Percentiles rank a stretch among this genome's conserved stretches.
These are phyloP conservation scores for Sandelia bainsii DNA, from an alignment of 2,797 vertebrate genomes.

Conservation along the genomic window DNA sequence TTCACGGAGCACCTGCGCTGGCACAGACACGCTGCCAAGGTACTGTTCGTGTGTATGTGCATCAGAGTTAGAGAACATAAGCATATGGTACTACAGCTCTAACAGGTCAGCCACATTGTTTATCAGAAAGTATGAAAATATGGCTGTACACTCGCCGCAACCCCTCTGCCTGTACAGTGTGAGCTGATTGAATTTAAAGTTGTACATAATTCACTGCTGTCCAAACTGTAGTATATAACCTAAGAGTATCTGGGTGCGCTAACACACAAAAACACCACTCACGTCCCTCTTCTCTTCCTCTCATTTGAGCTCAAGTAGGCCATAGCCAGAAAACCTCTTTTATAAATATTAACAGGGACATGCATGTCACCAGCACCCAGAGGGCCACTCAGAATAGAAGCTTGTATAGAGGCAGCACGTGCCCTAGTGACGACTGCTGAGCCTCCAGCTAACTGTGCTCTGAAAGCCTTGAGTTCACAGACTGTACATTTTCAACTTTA, in stretches of 20 bases:
- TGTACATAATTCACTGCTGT: constrained; percentile 31
- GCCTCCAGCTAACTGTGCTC: constrained; percentile 58
- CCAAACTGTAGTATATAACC: constrained; percentile 34
- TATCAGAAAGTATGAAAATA: constrained; percentile 37
- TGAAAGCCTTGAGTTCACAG: constrained; percentile 45
- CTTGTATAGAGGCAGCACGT: constrained; percentile 65
- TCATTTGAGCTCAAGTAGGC: constrained; percentile 82
- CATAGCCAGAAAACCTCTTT: constrained; percentile 83
- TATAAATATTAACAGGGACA: constrained; percentile 83
- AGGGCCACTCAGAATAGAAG: constrained; percentile 85
- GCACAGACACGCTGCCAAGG: constrained; percentile 97
- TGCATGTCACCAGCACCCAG: constrained; percentile 76
- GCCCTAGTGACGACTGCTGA: constrained; percentile 58
- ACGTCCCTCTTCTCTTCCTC: constrained; percentile 44
- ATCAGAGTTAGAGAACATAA: constrained; percentile 14
- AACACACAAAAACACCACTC: constrained; percentile 40
- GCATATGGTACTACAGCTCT: constrained; percentile 35
- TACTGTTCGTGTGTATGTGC: constrained; percentile 50
- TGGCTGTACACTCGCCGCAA: constrained; percentile 1
- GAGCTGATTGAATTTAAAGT: constrained; percentile 37
- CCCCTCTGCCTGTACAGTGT: not conserved
- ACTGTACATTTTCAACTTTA: constrained; percentile 13
- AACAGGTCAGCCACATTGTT: constrained; percentile 52
- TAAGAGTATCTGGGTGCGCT: constrained; percentile 36
- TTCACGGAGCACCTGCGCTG: constrained; percentile 98